Evolutionary conservation across 2,888 invertebrate genomes (phyloP), one percentile per base, ranked within the genome.

Genomic region (Agriopis leucophaearia): DNA sequence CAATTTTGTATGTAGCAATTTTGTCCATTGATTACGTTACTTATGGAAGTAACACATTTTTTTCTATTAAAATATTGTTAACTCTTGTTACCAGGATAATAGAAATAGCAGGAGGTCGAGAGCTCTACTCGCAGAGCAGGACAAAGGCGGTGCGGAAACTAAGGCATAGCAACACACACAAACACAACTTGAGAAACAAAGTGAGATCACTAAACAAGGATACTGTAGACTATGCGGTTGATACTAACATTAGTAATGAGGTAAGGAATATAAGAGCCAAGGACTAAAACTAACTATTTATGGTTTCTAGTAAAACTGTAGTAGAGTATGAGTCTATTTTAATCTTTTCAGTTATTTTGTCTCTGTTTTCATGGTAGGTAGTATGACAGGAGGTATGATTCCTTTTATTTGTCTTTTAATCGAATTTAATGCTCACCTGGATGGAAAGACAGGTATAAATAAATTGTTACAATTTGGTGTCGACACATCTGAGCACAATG

Each of bases 121-220:
- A 97, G 90, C 95, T 97, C 72, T 97, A 96, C 89, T 97, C 97
- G 48, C 97, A 97, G 88, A 97, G 97, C 87, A 94, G 97, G 80
- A 96, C 96, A 81, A 97, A 97, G 90, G 96, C 97, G 61, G 95
- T 96, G 61, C 95, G 96, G 76, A 97, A 96, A 88, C 94, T 96
- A 75, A 94, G 96, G 48, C 96, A 94, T 76, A 91, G 83, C 80
- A 90, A 85, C 81, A 92, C 92, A 74, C 94, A 92, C 83, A 94
- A 94, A 79, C 93, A 94, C 84, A 92, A 92, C 80, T 79, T 93
- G 70, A 84, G 94, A 77, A 94, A 93, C 82, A 94, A 93, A 81
- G 91, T 87, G 75, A 87, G 92, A 12, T 83, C 91, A 6, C 83
- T 90, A 57, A 85, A 81, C 68, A 92, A 92, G 72, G 92, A 93